These are phyloP conservation scores for Centropristis striata DNA, from an alignment of 2,113 vertebrate species.

Conservation along the genomic window DNA sequence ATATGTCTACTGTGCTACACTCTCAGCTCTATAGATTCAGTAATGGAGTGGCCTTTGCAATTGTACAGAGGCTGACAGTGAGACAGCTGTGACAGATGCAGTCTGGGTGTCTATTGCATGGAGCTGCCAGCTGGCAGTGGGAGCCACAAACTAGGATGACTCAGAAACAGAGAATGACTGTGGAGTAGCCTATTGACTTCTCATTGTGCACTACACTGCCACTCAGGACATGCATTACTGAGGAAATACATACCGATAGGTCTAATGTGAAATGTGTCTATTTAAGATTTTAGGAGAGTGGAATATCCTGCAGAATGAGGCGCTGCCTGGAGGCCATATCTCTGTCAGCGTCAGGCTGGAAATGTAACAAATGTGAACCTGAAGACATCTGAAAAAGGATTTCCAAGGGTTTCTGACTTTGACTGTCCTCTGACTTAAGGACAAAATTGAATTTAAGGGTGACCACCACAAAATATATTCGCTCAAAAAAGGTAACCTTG, in stretches of 20 bases:
- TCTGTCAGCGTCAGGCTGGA: slow-evolving; percentile 13
- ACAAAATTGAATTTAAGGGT: neutral
- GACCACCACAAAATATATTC: slow-evolving; percentile 2
- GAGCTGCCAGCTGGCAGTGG: slow-evolving; percentile 47
- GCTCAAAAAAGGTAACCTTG: neutral
- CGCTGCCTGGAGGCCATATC: slow-evolving; percentile 24
- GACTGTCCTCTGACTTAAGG: neutral
- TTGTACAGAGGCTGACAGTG: slow-evolving; percentile 21
- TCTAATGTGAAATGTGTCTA: slow-evolving; percentile 44
- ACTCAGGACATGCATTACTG: slow-evolving; percentile 32
- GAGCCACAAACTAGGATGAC: slow-evolving; percentile 24
- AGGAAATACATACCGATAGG: slow-evolving; percentile 25
- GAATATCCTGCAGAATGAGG: slow-evolving; percentile 22
- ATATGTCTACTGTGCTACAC: slow-evolving; percentile 24
- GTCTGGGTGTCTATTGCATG: slow-evolving; percentile 25
- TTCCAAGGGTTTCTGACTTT: slow-evolving; percentile 12
- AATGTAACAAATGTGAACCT: slow-evolving; percentile 18
- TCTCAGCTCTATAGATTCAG: slow-evolving; percentile 32
- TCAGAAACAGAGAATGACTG: slow-evolving; percentile 33
- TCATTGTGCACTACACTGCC: slow-evolving; percentile 35
- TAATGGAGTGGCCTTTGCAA: slow-evolving; percentile 46
- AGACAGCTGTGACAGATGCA: slow-evolving; percentile 48
- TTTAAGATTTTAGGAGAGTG: slow-evolving; percentile 31
- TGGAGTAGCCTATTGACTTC: slow-evolving; percentile 39
- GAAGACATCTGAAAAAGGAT: slow-evolving; percentile 15